Conservation (phyloP, 1,140 invertebrate genomes). For the Physella acuta region DNA sequence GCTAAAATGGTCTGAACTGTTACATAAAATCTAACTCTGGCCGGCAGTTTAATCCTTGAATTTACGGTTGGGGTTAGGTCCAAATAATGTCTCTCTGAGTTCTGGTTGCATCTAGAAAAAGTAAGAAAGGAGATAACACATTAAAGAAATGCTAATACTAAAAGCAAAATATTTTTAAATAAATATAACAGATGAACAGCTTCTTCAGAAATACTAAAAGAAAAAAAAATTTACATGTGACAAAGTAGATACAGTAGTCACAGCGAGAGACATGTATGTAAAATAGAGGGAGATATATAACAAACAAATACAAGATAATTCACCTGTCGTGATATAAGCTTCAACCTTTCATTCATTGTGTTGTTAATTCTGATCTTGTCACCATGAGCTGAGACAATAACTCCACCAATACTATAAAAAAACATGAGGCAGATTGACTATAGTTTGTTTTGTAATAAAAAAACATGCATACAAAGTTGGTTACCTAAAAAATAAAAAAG, state of each 20-base stretch:
- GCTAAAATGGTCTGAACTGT: no score
- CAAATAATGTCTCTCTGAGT: conserved; percentile 90
- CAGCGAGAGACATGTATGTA: no score
- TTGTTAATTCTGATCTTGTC: conserved; percentile 90
- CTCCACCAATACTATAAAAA: conserved; percentile 75
- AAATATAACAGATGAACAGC: no score
- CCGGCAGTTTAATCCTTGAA: conserved; percentile 84
- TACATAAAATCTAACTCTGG: no score
- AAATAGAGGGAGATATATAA: no score
- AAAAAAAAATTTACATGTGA: no score
- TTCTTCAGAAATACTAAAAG: no score
- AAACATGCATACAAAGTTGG: neutral
- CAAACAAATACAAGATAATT: conserved; percentile 6
- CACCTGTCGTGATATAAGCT: conserved; percentile 86
- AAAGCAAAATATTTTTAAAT: neutral
- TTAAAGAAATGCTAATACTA: conserved; percentile 40
- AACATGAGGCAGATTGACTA: neutral
- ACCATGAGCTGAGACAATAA: conserved; percentile 80
- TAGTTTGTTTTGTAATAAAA: neutral
- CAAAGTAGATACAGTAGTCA: no score
- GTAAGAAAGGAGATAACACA: neutral
- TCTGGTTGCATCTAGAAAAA: conserved; percentile 76
- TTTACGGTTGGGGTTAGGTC: conserved; percentile 91
- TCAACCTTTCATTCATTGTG: conserved; percentile 90
- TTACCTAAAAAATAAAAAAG: neutral